Evolutionary conservation across 2,797 vertebrate species (phyloP), one percentile per base, ranked within the genome.

Genomic region (Danionella dracula): DNA sequence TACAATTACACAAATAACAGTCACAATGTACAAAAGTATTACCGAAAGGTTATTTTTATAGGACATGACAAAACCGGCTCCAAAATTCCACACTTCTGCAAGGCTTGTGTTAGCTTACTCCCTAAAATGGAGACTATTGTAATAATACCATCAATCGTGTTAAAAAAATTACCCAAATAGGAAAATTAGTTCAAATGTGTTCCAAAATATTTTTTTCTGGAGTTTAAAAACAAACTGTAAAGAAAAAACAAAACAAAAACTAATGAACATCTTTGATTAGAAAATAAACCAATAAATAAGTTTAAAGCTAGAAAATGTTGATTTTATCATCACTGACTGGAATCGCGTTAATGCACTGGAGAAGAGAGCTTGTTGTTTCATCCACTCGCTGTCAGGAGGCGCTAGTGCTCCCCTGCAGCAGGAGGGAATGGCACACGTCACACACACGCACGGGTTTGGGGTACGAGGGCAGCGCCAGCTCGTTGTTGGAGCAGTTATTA

Each of bases 371-470:
- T n/a, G 29, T 21, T 64, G 16, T 9, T 55, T 62, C 15, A 13
- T 40, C 51, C 23, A 27, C 23, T 27, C 3, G 16, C 8, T 50
- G 84, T 92, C 89, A 92, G 65, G 95, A 94, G 45, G 66, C 77
- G 0, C 82, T 91, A 0, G 93, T 89, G 77, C 92, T 94, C 63
- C 93, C 91, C 84, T 97, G 94, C 27, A 98, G 90, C 41, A 99
- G 85, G 8, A 99, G 80, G 0, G 93, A 90, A 83, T 98, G 94
- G 74, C 97, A 99, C 13, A 79, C 78, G 16, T 99, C 95, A 0
- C 97, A 99, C 19, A 99, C 96, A 0, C 97, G 89, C 62, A 99
- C 97, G 0, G 97, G 96, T 66, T 89, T 93, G 0, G 96, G 97
- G 71, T 96, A 98, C 0, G 97, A 99, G 0, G 96, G 94, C 73